Evolutionary conservation across 1,140 invertebrate species (phyloP).

Genomic region (Heliconius himera): DNA sequence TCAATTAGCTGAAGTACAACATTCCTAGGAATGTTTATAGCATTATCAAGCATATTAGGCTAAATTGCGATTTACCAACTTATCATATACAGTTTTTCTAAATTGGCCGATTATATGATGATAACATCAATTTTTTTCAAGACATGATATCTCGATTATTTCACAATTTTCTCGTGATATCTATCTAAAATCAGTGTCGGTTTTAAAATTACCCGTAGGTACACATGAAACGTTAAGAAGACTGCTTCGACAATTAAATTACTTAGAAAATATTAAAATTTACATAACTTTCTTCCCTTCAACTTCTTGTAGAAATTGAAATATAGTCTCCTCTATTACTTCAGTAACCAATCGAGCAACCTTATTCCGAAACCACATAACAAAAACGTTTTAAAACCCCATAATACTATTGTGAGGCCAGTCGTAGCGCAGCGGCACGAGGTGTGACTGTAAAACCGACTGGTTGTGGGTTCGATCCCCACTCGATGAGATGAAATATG

Average conservation of each 20-base stretch:
- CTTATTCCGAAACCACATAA: too few relatives aligned
- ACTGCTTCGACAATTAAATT: not conserved
- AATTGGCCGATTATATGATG: not conserved
- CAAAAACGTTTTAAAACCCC: too few relatives aligned
- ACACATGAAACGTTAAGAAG: not conserved
- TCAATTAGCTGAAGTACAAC: not conserved
- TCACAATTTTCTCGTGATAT: not conserved
- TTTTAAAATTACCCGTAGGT: not conserved
- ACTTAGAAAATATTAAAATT: not conserved
- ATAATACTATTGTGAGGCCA: too few relatives aligned
- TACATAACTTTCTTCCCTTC: too few relatives aligned
- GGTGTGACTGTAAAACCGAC: too few relatives aligned
- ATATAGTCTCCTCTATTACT: too few relatives aligned
- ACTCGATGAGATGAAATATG: too few relatives aligned
- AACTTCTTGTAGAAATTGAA: too few relatives aligned
- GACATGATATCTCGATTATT: not conserved
- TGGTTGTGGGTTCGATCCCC: too few relatives aligned
- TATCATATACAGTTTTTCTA: not conserved
- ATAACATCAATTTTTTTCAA: slow-evolving; percentile 1
- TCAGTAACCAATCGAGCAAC: too few relatives aligned
- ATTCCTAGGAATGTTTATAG: not conserved
- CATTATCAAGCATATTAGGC: not conserved
- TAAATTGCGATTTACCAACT: not conserved
- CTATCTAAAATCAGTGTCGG: not conserved
- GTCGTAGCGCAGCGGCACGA: too few relatives aligned